Evolutionary conservation across 2,113 vertebrate genomes (phyloP).

Genomic region (Protobothrops flavoviridis): DNA sequence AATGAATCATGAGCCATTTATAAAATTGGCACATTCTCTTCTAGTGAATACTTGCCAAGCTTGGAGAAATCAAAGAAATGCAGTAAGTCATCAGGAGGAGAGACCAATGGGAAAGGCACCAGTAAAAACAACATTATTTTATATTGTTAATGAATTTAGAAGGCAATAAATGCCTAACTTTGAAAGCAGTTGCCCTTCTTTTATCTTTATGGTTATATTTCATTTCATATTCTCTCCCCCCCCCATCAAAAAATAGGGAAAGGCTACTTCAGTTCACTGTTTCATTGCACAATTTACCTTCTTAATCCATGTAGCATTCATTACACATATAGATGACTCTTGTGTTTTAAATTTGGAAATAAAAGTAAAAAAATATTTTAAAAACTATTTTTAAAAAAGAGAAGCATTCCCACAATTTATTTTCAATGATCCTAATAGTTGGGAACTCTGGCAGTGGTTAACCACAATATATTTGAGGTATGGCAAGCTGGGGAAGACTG

Average conservation of each 20-base stretch:
- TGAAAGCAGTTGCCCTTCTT: neutral
- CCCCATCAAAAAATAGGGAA: neutral
- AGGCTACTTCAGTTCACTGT: neutral
- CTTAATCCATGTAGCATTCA: slow-evolving; percentile 36
- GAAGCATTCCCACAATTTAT: neutral
- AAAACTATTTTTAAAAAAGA: neutral
- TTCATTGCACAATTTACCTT: slow-evolving; percentile 39
- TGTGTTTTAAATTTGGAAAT: neutral
- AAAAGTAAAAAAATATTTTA: neutral
- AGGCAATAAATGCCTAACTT: neutral
- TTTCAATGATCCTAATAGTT: neutral
- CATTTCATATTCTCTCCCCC: neutral
- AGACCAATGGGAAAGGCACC: neutral
- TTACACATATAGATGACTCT: slow-evolving; percentile 57
- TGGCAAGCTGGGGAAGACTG: neutral
- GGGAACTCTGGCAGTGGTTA: neutral
- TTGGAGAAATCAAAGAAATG: neutral
- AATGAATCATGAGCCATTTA: neutral
- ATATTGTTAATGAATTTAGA: neutral
- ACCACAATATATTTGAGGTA: neutral
- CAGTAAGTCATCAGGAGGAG: neutral
- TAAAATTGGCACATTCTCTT: neutral
- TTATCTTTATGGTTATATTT: neutral
- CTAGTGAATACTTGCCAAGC: neutral
- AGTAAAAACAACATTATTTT: neutral